Evolutionary conservation across 2,113 vertebrate genomes (phyloP).

Genomic region (Elanoides forficatus): DNA sequence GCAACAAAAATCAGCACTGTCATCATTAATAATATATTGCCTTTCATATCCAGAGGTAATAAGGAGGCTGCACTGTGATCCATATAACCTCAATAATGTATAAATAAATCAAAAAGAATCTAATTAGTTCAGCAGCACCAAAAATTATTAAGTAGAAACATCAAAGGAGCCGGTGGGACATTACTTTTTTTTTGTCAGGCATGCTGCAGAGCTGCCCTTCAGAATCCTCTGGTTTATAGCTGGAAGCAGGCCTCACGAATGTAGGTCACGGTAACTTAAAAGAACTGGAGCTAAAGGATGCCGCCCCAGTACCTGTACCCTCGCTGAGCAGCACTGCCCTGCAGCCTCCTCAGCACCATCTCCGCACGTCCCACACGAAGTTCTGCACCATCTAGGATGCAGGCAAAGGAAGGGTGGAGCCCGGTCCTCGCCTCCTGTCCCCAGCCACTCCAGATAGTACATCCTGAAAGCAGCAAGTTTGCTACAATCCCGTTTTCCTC

Average conservation of each 20-base stretch:
- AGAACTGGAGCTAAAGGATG: background rate
- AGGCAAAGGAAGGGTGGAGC: conserved; percentile 36
- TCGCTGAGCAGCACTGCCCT: background rate
- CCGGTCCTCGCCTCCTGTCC: background rate
- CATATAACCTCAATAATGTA: background rate
- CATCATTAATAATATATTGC: background rate
- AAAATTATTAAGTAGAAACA: conserved; percentile 25
- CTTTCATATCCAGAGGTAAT: conserved; percentile 17
- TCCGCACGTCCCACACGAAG: background rate
- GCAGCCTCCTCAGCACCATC: background rate
- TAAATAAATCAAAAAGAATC: conserved; percentile 30
- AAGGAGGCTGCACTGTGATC: background rate
- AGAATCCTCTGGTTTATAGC: background rate
- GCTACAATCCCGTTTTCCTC: background rate
- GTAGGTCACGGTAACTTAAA: background rate
- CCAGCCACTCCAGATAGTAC: background rate
- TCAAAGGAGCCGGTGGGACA: background rate
- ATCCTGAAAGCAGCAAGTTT: background rate
- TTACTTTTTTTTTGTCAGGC: background rate
- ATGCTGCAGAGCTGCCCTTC: background rate
- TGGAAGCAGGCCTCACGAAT: background rate
- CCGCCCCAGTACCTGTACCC: accelerated
- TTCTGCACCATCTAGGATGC: background rate
- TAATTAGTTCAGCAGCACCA: conserved; percentile 22
- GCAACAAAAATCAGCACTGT: background rate